A percentile compares a stretch with the other conserved stretches of the same genome.
phyloP scores from a whole-genome alignment of 2,888 invertebrate species.

The Nephrotoma flavescens region DNA sequence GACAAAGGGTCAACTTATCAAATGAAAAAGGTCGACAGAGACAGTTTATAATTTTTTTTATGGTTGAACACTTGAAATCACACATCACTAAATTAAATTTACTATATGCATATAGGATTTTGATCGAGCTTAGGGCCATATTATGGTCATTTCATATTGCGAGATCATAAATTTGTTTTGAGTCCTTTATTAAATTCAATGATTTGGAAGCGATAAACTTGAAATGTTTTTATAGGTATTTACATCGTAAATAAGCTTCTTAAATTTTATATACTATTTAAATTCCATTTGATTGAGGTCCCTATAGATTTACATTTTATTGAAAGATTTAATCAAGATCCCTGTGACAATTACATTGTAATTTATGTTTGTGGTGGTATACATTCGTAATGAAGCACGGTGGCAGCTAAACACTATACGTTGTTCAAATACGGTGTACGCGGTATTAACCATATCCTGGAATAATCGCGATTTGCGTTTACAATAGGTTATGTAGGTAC shows the following conservation, averaged over 20 bases:
- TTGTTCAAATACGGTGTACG: too few relatives aligned
- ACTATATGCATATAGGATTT: not conserved
- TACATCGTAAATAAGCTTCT: not conserved
- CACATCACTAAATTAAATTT: not conserved
- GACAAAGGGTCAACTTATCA: not conserved
- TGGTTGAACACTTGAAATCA: not conserved
- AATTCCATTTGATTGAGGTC: not conserved
- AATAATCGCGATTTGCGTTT: too few relatives aligned
- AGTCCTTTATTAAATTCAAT: not conserved
- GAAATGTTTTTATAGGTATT: not conserved
- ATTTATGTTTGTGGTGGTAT: not conserved
- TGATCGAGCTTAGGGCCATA: not conserved
- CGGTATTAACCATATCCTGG: too few relatives aligned
- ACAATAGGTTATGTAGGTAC: too few relatives aligned
- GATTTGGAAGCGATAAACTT: not conserved
- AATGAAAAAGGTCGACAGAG: not conserved
- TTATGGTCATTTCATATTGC: not conserved
- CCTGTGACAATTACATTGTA: not conserved
- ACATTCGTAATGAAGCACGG: too few relatives aligned
- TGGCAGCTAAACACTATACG: too few relatives aligned
- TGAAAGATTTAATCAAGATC: not conserved
- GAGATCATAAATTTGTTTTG: not conserved
- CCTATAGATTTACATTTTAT: not conserved
- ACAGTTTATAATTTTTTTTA: not conserved
- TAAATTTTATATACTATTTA: not conserved